Evolutionary conservation across 2,797 vertebrate species (phyloP).

Genomic region (Syngnathus rostellatus): DNA sequence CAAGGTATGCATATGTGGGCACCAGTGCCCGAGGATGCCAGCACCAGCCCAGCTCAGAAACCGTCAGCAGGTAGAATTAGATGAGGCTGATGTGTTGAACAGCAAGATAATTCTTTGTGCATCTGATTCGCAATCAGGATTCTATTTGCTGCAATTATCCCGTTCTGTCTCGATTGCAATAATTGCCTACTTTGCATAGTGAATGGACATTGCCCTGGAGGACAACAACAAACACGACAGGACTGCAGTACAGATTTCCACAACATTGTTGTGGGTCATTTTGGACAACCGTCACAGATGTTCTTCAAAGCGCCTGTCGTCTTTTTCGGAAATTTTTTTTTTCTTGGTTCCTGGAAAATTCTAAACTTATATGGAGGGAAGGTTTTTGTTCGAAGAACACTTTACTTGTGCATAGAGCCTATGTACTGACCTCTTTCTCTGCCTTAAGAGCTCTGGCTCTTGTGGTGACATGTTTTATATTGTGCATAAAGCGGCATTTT

Average conservation of each 20-base stretch:
- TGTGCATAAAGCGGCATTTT: conserved; percentile 1
- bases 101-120: conserved; percentile 33
- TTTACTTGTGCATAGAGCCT: conserved; percentile 25
- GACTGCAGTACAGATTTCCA: conserved; percentile 23
- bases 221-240: conserved; percentile 34
- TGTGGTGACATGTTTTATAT: too few relatives aligned
- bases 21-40: conserved; percentile 58
- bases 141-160: conserved; percentile 41
- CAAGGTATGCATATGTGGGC: conserved; percentile 42
- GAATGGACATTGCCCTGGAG: conserved; percentile 45
- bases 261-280: background rate
- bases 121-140: conserved; percentile 42
- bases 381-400: conserved; percentile 28
- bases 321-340: conserved; percentile 26
- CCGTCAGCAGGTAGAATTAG: conserved; percentile 30
- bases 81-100: conserved; percentile 25
- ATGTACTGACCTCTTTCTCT: background rate
- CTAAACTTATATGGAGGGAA: background rate
- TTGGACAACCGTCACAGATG: conserved; percentile 14
- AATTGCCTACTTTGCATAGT: conserved; percentile 63
- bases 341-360: conserved; percentile 19
- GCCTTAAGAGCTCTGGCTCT: conserved; percentile 28
- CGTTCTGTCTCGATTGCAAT: conserved; percentile 40
- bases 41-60: conserved; percentile 38
- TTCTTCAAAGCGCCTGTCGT: conserved; percentile 40